Conservation (phyloP, 2,797 vertebrate species). For the Tadarida brasiliensis region DNA sequence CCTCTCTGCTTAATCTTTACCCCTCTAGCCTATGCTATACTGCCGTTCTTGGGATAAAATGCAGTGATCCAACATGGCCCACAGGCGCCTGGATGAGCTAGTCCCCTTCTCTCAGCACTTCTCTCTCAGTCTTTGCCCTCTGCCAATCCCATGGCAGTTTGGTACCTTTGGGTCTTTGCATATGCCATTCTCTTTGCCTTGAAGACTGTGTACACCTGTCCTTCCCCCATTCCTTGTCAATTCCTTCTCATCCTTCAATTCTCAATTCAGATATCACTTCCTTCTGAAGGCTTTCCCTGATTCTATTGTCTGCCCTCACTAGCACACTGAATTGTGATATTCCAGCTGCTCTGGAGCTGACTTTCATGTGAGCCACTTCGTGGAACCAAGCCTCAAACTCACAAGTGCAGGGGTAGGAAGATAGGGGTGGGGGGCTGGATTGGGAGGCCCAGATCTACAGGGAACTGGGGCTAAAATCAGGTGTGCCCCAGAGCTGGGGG, state of each 20-base stretch:
- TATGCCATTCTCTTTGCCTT: not conserved
- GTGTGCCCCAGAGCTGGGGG: not conserved
- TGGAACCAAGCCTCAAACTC: not conserved
- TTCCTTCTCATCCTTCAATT: not conserved
- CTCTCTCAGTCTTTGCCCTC: not conserved
- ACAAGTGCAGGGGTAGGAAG: not conserved
- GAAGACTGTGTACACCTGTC: not conserved
- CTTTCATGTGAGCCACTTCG: not conserved
- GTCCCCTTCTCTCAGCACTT: not conserved
- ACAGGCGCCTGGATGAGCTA: not conserved
- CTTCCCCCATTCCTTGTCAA: not conserved
- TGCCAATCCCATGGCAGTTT: not conserved
- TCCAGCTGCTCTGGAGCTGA: not conserved
- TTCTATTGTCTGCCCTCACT: not conserved
- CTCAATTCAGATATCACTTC: not conserved
- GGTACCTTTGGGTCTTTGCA: not conserved
- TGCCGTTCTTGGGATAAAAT: not conserved
- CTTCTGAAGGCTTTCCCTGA: not conserved
- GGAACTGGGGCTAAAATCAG: not conserved
- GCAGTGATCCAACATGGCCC: not conserved
- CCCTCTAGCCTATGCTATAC: not conserved
- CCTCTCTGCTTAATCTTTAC: not conserved
- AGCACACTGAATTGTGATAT: not conserved
- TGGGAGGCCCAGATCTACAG: not conserved
- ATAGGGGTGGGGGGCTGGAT: not conserved